These are phyloP conservation scores for Ataeniobius toweri DNA, from an alignment of 2,797 vertebrate genomes.

Conservation along the genomic window DNA sequence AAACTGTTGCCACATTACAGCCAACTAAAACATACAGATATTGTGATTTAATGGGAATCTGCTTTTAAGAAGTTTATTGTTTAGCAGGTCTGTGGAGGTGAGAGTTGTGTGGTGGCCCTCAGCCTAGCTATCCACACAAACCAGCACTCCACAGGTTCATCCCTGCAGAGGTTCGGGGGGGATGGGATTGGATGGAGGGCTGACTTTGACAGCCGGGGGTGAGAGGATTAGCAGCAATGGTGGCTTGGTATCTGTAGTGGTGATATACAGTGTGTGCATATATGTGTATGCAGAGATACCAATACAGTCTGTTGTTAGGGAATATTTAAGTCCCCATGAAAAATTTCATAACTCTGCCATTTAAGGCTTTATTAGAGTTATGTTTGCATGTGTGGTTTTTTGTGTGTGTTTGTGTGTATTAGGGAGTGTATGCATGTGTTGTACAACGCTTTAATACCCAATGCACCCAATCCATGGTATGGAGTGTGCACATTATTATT, in stretches of 20 bases:
- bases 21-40: not conserved
- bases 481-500: slow-evolving; percentile 80
- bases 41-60: slow-evolving; percentile 11
- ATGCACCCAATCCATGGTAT: slow-evolving; percentile 57
- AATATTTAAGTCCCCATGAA: slow-evolving; percentile 47
- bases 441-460: slow-evolving; percentile 56
- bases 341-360: slow-evolving; percentile 21
- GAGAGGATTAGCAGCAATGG: slow-evolving; percentile 68
- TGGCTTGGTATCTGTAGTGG: slow-evolving; percentile 61
- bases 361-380: slow-evolving; percentile 16
- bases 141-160: slow-evolving; percentile 55
- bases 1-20: not conserved
- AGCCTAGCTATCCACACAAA: slow-evolving; percentile 33
- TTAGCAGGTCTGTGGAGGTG: slow-evolving; percentile 8
- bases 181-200: slow-evolving; percentile 55
- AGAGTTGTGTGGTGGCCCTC: slow-evolving; percentile 20
- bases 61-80: slow-evolving; percentile 19
- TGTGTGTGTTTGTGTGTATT: slow-evolving; percentile 4
- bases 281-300: slow-evolving; percentile 12
- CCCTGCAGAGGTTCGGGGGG: slow-evolving; percentile 45
- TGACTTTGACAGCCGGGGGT: slow-evolving; percentile 74
- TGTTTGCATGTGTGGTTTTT: slow-evolving; percentile 2
- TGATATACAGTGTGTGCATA: slow-evolving; percentile 31
- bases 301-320: slow-evolving; percentile 50
- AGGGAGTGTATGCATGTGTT: slow-evolving; percentile 14